Conservation (phyloP, 2,797 vertebrate species). For the Rhinatrema bivittatum region DNA sequence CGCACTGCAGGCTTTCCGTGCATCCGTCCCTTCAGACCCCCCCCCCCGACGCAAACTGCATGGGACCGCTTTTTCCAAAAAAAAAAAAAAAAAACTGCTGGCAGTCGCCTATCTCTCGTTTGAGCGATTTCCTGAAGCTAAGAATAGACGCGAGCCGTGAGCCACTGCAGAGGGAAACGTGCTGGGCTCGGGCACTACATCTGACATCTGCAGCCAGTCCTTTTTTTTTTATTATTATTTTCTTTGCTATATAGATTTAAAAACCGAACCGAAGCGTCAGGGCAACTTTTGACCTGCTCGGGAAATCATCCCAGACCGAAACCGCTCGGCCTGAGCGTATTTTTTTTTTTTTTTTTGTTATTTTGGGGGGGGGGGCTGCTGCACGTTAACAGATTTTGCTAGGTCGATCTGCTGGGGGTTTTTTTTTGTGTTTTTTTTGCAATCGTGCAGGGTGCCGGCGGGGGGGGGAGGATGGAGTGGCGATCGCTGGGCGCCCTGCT, state of each 20-base stretch:
- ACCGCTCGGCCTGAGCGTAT: too few relatives aligned
- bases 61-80: constrained; percentile 44
- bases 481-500: constrained; percentile 69
- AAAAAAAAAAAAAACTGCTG: too few relatives aligned
- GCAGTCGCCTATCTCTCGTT: constrained; percentile 46
- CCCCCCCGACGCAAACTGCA: too few relatives aligned
- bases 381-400: constrained; percentile 22
- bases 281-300: constrained; percentile 30
- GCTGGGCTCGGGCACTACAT: constrained; percentile 7
- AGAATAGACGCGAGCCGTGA: constrained; percentile 50
- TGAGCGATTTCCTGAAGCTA: constrained; percentile 59
- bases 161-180: constrained; percentile 43
- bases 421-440: constrained; percentile 4
- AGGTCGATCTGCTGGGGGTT: neutral
- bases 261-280: too few relatives aligned
- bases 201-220: too few relatives aligned
- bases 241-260: too few relatives aligned
- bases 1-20: constrained; percentile 30
- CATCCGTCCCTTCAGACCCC: constrained; percentile 33
- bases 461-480: constrained; percentile 67
- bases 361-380: neutral
- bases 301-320: too few relatives aligned
- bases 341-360: constrained; percentile 17
- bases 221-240: constrained; percentile 23
- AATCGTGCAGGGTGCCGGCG: constrained; percentile 9